Percentiles rank a stretch among this genome's conserved stretches.
phyloP scores from a whole-genome alignment of 2,888 invertebrate species.

The Liodrosophila aerea region DNA sequence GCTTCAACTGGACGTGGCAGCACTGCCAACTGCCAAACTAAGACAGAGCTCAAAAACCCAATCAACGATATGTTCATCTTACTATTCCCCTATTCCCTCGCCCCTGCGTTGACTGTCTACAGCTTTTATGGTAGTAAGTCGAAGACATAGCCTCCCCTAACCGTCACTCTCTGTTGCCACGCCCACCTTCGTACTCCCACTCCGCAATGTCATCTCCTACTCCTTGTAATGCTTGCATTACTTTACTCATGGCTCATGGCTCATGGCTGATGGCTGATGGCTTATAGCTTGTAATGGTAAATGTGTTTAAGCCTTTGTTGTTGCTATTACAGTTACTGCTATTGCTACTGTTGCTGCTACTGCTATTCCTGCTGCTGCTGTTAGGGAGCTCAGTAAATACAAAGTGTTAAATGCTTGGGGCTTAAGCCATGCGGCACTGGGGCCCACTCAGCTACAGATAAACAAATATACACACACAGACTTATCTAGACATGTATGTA shows the following conservation, averaged over 20 bases:
- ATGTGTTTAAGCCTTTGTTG: slow-evolving; percentile 61
- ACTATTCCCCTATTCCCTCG: not conserved
- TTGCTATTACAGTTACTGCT: slow-evolving; percentile 19
- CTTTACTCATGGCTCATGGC: slow-evolving; percentile 39
- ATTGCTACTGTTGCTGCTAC: slow-evolving; percentile 17
- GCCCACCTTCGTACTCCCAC: too few species aligned
- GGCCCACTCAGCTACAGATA: slow-evolving; percentile 18
- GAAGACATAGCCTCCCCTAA: slow-evolving; percentile 28
- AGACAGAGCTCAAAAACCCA: slow-evolving; percentile 37
- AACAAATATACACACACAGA: slow-evolving; percentile 36
- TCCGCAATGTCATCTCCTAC: not conserved
- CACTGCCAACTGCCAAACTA: slow-evolving; percentile 54
- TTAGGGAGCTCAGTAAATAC: slow-evolving; percentile 51
- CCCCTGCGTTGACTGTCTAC: slow-evolving; percentile 13
- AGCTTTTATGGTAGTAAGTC: slow-evolving; percentile 49
- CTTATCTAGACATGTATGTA: not conserved
- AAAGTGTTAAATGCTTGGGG: slow-evolving; percentile 66
- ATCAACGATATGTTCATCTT: slow-evolving; percentile 48
- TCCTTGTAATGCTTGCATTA: slow-evolving; percentile 36
- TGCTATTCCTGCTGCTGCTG: slow-evolving; percentile 24
- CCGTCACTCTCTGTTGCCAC: not conserved
- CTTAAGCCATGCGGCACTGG: slow-evolving; percentile 21
- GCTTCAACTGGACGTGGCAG: slow-evolving; percentile 47
- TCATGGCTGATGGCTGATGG: slow-evolving; percentile 25
- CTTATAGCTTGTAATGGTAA: slow-evolving; percentile 57